Base-by-base conservation (phyloP, 2,797 vertebrate species). In the Nothura maculosa region DNA sequence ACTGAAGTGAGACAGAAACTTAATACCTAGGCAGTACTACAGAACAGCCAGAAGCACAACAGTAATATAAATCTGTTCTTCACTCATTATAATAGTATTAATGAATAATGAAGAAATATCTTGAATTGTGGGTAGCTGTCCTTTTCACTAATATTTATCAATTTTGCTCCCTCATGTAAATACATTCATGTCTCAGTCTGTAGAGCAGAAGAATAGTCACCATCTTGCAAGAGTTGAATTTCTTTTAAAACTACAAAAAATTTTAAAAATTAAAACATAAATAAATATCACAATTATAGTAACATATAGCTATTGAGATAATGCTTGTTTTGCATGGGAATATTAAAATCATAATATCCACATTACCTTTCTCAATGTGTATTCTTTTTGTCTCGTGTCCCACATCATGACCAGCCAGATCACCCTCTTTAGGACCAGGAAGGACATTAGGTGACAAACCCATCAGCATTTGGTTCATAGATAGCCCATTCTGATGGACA, bases 381-480 rank as follows among this genome's bases (percentile, higher is more conserved):
- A 99, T 99, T 98, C 99, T 98, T 98, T 99, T 99, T 25, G 96
- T 97, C 91, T 99, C 99, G 45, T 99, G 99, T 85, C 98, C 99
- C 94, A 99, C 98, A 78, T 99, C 99, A 78, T 99, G 99, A 84
- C 98, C 98, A 96, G 99, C 99, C 96, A 99, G 97, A 97, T 99
- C 99, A 66, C 99, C 99, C 93, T 99, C 99, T 97, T 99, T 99
- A 62, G 99, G 99, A 55, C 99, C 99, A 14, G 99, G 99, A 32
- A 98, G 97, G 28, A 99, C 98, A 91, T 98, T 99, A 91, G 99
- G 99, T 94, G 99, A 99, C 95, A 99, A 98, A 87, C 99, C 99
- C 96, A 99, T 98, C 95, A 99, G 97, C 97, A 98, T 98, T 87
- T 99, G 99, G 97, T 99, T 99, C 99, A 99, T 99, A 87, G 99